Evolutionary conservation across 2,888 invertebrate species (phyloP).

Genomic region (Eledona agricola): DNA sequence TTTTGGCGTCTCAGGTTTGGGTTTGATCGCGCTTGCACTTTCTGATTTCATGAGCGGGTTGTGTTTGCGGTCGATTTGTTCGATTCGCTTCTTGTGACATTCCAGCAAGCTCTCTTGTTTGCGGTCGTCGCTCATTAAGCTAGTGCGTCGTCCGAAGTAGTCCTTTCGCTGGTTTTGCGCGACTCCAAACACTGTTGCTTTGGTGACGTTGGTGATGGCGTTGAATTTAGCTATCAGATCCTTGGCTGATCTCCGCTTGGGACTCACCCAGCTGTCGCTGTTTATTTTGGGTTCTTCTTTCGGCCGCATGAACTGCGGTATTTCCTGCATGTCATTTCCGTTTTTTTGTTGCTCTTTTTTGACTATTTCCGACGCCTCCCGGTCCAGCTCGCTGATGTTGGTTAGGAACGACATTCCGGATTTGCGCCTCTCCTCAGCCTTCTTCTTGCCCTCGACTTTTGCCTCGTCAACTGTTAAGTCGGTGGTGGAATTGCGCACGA

Average conservation of each 20-base stretch:
- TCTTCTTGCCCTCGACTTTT: slow-evolving; percentile 41
- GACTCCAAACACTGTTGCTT: slow-evolving; percentile 64
- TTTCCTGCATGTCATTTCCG: slow-evolving; percentile 45
- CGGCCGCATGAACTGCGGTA: slow-evolving; percentile 61
- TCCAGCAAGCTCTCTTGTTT: slow-evolving; percentile 51
- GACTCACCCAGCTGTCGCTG: slow-evolving; percentile 54
- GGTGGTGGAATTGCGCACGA: slow-evolving; percentile 63
- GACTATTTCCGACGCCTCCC: slow-evolving; percentile 80
- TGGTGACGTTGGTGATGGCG: slow-evolving; percentile 68
- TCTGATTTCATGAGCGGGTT: slow-evolving; percentile 59
- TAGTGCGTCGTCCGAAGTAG: slow-evolving; percentile 54
- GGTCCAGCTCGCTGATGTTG: slow-evolving; percentile 81
- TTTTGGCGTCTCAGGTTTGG: slow-evolving; percentile 53
- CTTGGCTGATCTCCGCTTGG: slow-evolving; percentile 61
- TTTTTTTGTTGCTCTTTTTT: slow-evolving; percentile 57
- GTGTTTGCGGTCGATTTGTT: slow-evolving; percentile 51
- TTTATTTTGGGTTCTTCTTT: slow-evolving; percentile 51
- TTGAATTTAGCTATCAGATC: slow-evolving; percentile 72
- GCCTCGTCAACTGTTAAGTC: slow-evolving; percentile 49
- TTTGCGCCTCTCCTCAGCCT: slow-evolving; percentile 65
- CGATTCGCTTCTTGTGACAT: slow-evolving; percentile 51
- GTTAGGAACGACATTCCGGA: slow-evolving; percentile 71
- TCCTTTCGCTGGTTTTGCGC: slow-evolving; percentile 50
- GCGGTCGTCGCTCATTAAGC: slow-evolving; percentile 48
- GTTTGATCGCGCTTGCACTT: slow-evolving; percentile 52